Base-by-base conservation (phyloP, 1,140 invertebrate genomes). In the Pristionchus pacificus region DNA sequence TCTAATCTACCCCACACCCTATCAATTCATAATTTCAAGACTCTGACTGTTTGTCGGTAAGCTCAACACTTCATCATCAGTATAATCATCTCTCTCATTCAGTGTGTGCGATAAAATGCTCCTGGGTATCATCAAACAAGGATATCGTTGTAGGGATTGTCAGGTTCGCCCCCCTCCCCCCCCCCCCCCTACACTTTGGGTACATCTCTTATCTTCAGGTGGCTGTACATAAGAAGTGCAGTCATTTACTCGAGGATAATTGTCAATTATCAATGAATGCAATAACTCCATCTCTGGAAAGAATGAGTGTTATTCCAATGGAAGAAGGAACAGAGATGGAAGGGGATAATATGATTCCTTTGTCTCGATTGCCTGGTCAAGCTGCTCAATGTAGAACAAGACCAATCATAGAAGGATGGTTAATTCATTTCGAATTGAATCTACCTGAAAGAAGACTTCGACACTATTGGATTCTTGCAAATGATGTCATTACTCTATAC, bases 181-280 rank as follows among this genome's bases (percentile, higher is more conserved):
- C n/a, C 65, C 15, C 63, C 60, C 60, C 15, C 14, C 49, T 2
- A 24, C 25, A 24, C n/a, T 65, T 28, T 14, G 2, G 10, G 2
- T 28, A 2, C 29, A 13, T 25, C 10, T 15, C 55, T 25, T 33
- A 14, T 30, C 2, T 84, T 59, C 38, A 84, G 80, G 79, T 84
- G 24, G 84, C 84, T 72, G 80, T 83, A 1, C 81, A 83, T 60
- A 83, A 78, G 70, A 83, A 84, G 65, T 83, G 81, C 72, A 82
- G 79, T 19, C 61, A 29, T 29, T 60, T 72, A 32, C 63, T 83
- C 19, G 65, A 75, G 0, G 68, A 60, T 49, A 80, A 83, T 68
- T 83, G 81, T 65, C 75, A 76, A 28, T 69, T 84, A 10, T 68
- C 72, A 1, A 82, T 83, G 32, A 74, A 81, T 55, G 83, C 77